Conservation (phyloP, 2,888 invertebrate species). For the Orgyia antiqua region DNA sequence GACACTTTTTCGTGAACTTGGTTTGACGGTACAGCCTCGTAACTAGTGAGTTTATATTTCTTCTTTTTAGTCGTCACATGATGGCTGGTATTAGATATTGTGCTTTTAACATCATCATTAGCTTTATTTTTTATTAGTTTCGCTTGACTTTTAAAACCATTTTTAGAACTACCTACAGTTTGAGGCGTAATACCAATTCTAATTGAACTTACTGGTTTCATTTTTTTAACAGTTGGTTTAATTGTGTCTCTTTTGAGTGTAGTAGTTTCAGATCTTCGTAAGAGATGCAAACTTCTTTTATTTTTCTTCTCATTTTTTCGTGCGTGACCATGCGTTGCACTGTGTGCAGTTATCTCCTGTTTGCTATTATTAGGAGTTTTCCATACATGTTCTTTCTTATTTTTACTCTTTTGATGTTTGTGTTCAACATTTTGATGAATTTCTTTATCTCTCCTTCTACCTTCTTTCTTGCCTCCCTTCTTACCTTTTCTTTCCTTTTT, state of each 20-base stretch:
- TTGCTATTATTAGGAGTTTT: neutral
- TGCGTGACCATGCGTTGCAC: too few relatives aligned
- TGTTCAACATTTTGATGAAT: too few relatives aligned
- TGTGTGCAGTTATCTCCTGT: neutral
- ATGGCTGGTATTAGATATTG: constrained; percentile 4
- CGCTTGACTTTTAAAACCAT: constrained; percentile 2
- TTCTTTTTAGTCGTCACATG: constrained; percentile 10
- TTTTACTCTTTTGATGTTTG: too few relatives aligned
- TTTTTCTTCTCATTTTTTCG: neutral
- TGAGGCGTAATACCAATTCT: neutral
- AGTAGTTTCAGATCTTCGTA: neutral
- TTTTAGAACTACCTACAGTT: constrained; percentile 2
- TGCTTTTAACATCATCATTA: neutral
- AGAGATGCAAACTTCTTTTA: neutral
- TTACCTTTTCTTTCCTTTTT: constrained; percentile 8
- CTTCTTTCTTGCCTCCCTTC: too few relatives aligned
- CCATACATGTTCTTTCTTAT: too few relatives aligned
- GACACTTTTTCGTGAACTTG: neutral
- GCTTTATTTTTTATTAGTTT: neutral
- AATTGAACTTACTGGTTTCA: neutral
- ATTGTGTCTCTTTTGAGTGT: neutral
- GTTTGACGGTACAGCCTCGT: neutral
- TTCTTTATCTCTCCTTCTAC: too few relatives aligned
- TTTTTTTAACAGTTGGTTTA: neutral
- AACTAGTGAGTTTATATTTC: constrained; percentile 3